Conservation (phyloP, 2,888 invertebrate genomes). For the Platycheirus albimanus region DNA sequence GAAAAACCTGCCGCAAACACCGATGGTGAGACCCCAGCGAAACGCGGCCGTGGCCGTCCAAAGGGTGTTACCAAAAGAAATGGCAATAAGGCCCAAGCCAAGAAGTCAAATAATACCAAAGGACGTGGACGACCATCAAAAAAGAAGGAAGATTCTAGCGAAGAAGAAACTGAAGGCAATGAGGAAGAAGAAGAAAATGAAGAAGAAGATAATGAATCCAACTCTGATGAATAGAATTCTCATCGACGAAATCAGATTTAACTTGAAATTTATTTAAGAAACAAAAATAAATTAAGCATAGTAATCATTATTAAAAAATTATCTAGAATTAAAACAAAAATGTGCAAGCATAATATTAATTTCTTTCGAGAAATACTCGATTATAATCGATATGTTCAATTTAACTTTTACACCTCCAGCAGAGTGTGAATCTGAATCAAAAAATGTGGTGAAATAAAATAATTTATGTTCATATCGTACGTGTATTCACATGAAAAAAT, state of each 20-base stretch:
- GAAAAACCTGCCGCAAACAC: conserved; percentile 84
- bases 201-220: conserved; percentile 75
- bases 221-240: conserved; percentile 74
- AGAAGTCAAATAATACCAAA: conserved; percentile 68
- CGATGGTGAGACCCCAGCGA: conserved; percentile 84
- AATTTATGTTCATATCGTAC: conserved; percentile 27
- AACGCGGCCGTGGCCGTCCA: conserved; percentile 84
- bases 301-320: conserved; percentile 47
- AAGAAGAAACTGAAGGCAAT: conserved; percentile 75
- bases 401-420: conserved; percentile 22
- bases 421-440: no score
- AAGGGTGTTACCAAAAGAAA: conserved; percentile 85
- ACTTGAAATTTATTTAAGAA: conserved; percentile 38
- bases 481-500: conserved; percentile 3
- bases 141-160: conserved; percentile 76
- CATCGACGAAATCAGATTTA: conserved; percentile 19
- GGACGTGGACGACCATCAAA: conserved; percentile 75
- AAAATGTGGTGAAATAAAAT: conserved; percentile 11
- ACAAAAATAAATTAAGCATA: conserved; percentile 26
- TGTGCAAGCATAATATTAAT: conserved; percentile 26
- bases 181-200: conserved; percentile 75
- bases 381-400: conserved; percentile 31
- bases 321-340: conserved; percentile 46
- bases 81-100: conserved; percentile 76
- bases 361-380: conserved; percentile 23